Percentiles rank a stretch among this genome's conserved stretches.
Conservation (phyloP, 23 tunicate genomes). For the Styela clava region DNA sequence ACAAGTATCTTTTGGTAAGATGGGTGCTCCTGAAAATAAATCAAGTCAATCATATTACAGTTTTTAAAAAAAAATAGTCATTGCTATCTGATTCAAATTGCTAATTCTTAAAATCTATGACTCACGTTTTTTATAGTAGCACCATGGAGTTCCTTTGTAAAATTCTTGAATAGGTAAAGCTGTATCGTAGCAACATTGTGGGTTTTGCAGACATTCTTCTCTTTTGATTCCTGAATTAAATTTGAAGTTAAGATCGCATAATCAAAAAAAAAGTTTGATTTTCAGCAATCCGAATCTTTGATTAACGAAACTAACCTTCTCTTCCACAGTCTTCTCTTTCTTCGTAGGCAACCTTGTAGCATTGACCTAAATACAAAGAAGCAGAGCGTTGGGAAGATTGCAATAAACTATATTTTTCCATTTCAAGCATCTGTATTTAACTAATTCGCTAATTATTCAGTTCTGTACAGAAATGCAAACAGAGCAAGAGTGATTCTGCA, state of each 20-base stretch:
- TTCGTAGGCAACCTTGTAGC: slow-evolving; percentile 44
- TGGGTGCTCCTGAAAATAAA: slow-evolving; percentile 25
- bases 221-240: slow-evolving; percentile 70
- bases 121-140: slow-evolving; percentile 79
- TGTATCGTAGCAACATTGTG: slow-evolving; percentile 83
- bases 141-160: slow-evolving; percentile 53
- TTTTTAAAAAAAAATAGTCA: background rate
- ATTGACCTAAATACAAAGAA: slow-evolving; percentile 76
- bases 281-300: too few relatives aligned
- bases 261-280: too few relatives aligned
- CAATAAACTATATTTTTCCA: background rate
- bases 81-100: background rate
- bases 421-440: too few relatives aligned
- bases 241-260: too few relatives aligned
- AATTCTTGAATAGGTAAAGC: slow-evolving; percentile 18
- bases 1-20: slow-evolving; percentile 30
- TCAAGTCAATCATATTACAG: background rate
- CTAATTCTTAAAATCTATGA: too few relatives aligned
- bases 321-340: slow-evolving; percentile 75
- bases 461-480: too few relatives aligned
- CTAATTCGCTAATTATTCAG: too few relatives aligned
- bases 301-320: slow-evolving; percentile 71
- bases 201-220: slow-evolving; percentile 55
- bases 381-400: background rate
- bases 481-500: too few relatives aligned